Evolutionary conservation across 1,140 invertebrate genomes (phyloP), one percentile per base, ranked within the genome.

Genomic region (Aleiodes sp.): DNA sequence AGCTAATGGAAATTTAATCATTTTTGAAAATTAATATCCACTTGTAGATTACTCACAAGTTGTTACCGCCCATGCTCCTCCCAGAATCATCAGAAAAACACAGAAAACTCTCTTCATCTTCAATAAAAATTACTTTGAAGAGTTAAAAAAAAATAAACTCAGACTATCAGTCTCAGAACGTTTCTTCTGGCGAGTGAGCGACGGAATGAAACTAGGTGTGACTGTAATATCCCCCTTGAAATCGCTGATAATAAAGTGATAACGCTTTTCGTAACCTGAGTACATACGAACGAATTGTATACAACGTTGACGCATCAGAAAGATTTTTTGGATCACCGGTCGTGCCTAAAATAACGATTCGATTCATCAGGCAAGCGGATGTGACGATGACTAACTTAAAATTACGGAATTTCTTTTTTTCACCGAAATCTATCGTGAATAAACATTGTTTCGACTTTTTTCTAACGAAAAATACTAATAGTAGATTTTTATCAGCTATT

Each of bases 241-340:
- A n/a, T n/a, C 2, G 26, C 35, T 66, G 31, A 66, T 56, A 66
- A 66, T 52, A 19, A 29, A n/a, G 63, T 65, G 37, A 43, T 29
- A 43, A 65, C 21, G 19, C 21, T 52, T 2, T 4, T 52, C 21
- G n/a, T 19, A 52, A 9, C 21, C 26, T 24, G 21, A 3, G 4
- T 52, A 24, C 10, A 24, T 26, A 19, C 4, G 19, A 9, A 21
- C 24, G 16, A 46, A 46, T 26, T 6, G 10, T 10, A 35, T 10
- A 26, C 21, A 52, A 24, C 46, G 16, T 21, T 52, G 21, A 52
- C 26, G 46, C 46, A 21, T 52, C 46, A 52, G 21, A 24, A 16
- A 52, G 16, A 26, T 57, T 57, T 24, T 65, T 46, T 14, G n/a
- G 4, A 33, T 19, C 35, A 16, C 6, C 29, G 21, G 26, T 37